Conservation (phyloP, 2,797 vertebrate species). For the Gymnoscopelus microlampas region DNA sequence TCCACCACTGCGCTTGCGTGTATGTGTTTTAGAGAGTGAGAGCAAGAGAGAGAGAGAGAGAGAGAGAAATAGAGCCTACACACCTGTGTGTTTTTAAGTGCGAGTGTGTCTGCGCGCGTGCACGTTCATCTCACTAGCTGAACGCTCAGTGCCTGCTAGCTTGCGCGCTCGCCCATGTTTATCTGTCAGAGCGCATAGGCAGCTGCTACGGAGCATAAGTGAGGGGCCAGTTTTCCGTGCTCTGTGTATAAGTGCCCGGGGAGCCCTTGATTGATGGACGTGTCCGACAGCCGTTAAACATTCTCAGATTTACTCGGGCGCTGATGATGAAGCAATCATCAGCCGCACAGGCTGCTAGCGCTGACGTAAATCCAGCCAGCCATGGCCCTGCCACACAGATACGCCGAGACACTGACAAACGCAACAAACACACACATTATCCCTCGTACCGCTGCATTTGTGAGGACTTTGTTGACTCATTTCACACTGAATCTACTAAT, state of each 20-base stretch:
- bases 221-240: constrained; percentile 14
- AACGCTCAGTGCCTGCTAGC: too few species aligned
- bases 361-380: constrained; percentile 51
- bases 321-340: constrained; percentile 60
- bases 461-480: too few species aligned
- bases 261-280: constrained; percentile 56
- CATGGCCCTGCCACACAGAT: background rate
- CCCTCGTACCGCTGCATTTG: too few species aligned
- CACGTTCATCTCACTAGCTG: too few species aligned
- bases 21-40: too few species aligned
- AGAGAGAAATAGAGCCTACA: background rate
- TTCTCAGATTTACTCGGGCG: constrained; percentile 49
- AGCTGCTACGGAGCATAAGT: constrained; percentile 21
- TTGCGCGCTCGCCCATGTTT: too few species aligned
- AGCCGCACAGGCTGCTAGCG: constrained; percentile 27
- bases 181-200: background rate
- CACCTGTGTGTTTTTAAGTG: background rate
- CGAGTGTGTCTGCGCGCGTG: background rate
- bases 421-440: constrained; percentile 6
- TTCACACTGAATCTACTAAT: too few species aligned
- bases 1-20: too few species aligned
- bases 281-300: constrained; percentile 49
- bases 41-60: background rate
- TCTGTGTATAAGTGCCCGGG: background rate
- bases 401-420: too few species aligned